Evolutionary conservation across 1,140 invertebrate genomes (phyloP), one percentile per base, ranked within the genome.

Genomic region (Chlorops oryzae): DNA sequence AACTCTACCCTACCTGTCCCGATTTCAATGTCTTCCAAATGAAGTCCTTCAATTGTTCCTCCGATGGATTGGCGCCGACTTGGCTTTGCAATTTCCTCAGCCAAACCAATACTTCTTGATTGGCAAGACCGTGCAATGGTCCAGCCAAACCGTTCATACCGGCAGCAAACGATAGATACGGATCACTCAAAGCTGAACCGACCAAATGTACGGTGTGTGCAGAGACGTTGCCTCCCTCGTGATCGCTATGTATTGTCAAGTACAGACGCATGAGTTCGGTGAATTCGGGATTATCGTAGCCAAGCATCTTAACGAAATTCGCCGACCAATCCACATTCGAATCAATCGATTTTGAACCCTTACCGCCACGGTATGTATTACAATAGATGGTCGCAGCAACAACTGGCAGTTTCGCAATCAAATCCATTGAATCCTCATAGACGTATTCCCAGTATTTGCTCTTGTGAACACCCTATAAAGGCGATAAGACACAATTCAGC

Each of bases 201-300:
- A 97, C 93, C 65, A 98, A 78, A 74, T 98, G 95, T 15, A 86
- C 88, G 0, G 94, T 91, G 73, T 98, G 95, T 5, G 95, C 94
- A 15, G 86, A 88, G 1, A 98, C 95, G 71, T 98, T 98, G 55
- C 94, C 94, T 55, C 94, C 92, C 74, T 96, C 92, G 75, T 96
- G 92, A 70, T 96, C 92, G 75, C 87, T 80, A 80, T 98, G 95
- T 60, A 98, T 96, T 41, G 94, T 96, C 51, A 98, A 80, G 67
- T 98, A 98, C 13, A 98, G 80, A 52, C 95, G 80, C 86, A 98
- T 86, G 23, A 97, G 81, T 70, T 98, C 95, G 24, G 86, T 87
- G 74, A 98, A 97, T 58, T 87, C 70, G 9, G 81, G 75, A 62
- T 92, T 82, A 45, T 92, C 87, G 74, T 90, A 96, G 38, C 94